phyloP scores from a whole-genome alignment of 2,888 invertebrate species.

The Lasioglossum leucozonium region DNA sequence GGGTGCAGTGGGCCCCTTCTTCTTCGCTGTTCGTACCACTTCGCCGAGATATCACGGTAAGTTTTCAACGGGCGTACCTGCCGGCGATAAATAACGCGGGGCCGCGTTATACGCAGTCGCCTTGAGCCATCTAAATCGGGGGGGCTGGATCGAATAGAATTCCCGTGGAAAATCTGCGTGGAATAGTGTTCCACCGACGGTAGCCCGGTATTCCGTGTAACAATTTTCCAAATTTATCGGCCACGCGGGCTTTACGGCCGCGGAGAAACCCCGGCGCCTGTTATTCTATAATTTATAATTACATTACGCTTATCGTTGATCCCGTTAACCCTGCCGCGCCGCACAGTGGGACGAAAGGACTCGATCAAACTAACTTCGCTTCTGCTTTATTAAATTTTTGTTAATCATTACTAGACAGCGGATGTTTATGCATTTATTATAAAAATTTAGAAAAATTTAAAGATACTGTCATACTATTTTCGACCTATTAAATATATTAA shows the following conservation, averaged over 20 bases:
- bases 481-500: too few species aligned
- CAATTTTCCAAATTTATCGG: slow-evolving; percentile 31
- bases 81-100: slow-evolving; percentile 75
- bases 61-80: slow-evolving; percentile 70
- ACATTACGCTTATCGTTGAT: neutral
- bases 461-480: too few species aligned
- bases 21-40: slow-evolving; percentile 56
- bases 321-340: neutral
- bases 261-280: neutral
- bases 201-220: neutral
- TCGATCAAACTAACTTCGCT: too few species aligned
- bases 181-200: neutral
- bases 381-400: too few species aligned
- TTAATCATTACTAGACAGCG: too few species aligned
- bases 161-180: slow-evolving; percentile 30
- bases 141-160: slow-evolving; percentile 40
- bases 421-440: too few species aligned
- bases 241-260: neutral
- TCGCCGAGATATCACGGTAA: slow-evolving; percentile 68
- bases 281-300: slow-evolving; percentile 14
- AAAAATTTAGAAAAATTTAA: too few species aligned
- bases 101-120: slow-evolving; percentile 59
- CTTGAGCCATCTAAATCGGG: slow-evolving; percentile 55
- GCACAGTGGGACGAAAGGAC: too few species aligned
- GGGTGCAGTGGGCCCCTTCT: slow-evolving; percentile 67